A percentile compares a stretch with the other conserved stretches of the same genome.
phyloP scores from a whole-genome alignment of 2,797 vertebrate species.

The Rhadinocentrus ornatus region DNA sequence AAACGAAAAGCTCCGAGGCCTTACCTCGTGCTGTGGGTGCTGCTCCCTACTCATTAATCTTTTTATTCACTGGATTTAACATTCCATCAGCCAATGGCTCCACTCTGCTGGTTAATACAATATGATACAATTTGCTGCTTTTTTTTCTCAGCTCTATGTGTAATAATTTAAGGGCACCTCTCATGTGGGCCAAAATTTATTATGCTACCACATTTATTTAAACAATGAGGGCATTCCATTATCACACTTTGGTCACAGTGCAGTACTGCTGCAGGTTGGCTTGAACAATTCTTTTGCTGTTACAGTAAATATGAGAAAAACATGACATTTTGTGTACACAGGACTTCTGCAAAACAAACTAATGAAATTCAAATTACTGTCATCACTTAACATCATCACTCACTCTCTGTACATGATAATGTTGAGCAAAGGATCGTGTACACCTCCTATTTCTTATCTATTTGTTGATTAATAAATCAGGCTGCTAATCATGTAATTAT shows the following conservation, averaged over 20 bases:
- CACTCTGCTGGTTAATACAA: slow-evolving; percentile 79
- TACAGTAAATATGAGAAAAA: not conserved
- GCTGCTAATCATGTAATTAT: not conserved
- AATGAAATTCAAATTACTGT: slow-evolving; percentile 29
- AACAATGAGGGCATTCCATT: slow-evolving; percentile 52
- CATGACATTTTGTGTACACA: slow-evolving; percentile 4
- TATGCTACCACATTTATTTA: slow-evolving; percentile 67
- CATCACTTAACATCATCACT: not conserved
- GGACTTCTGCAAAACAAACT: slow-evolving; percentile 10
- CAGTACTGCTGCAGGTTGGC: slow-evolving; percentile 38
- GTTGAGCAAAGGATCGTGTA: not conserved
- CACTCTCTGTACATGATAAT: not conserved
- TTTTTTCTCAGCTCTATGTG: slow-evolving; percentile 50
- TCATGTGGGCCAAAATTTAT: slow-evolving; percentile 62
- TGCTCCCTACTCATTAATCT: slow-evolving; percentile 78
- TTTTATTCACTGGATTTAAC: slow-evolving; percentile 79
- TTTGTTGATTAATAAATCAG: not conserved
- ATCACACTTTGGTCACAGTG: slow-evolving; percentile 41
- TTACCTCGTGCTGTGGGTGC: slow-evolving; percentile 60
- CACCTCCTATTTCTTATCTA: not conserved
- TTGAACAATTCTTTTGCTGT: slow-evolving; percentile 33
- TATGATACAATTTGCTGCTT: slow-evolving; percentile 77
- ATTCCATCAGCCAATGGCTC: slow-evolving; percentile 78
- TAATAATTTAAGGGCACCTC: slow-evolving; percentile 71
- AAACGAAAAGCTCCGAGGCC: slow-evolving; percentile 63